Evolutionary conservation across 2,888 invertebrate genomes (phyloP).

Genomic region (Abrostola triplasia): DNA sequence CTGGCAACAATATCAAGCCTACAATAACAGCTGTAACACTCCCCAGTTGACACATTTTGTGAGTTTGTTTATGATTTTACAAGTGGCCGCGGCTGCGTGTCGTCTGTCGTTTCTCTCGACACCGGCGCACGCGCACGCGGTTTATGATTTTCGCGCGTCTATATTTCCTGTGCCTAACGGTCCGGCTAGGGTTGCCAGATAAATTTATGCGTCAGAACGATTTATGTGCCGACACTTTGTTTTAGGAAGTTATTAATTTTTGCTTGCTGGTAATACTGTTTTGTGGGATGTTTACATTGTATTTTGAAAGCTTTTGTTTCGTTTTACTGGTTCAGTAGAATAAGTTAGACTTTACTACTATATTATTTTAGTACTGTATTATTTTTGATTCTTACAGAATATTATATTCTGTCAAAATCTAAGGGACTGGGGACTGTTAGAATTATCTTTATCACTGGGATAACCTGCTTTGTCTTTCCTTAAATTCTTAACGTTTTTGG

Average conservation of each 20-base stretch:
- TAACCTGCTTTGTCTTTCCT: no score
- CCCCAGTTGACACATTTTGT: constrained; percentile 51
- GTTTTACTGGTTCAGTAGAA: not conserved
- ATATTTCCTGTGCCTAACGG: constrained; percentile 74
- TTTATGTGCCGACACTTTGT: constrained; percentile 33
- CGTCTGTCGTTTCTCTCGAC: constrained; percentile 52
- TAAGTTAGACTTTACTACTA: no score
- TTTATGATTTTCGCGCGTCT: constrained; percentile 81
- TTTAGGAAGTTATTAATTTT: constrained; percentile 43
- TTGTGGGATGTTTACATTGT: constrained; percentile 6
- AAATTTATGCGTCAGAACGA: constrained; percentile 61
- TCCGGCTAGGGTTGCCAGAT: constrained; percentile 66
- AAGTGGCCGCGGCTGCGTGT: constrained; percentile 51
- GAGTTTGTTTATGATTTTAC: constrained; percentile 59
- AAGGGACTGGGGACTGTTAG: no score
- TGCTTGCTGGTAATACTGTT: constrained; percentile 18
- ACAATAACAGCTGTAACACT: constrained; percentile 47
- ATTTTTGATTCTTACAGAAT: no score
- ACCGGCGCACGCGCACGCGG: constrained; percentile 56
- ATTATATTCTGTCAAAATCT: no score
- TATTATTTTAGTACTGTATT: no score
- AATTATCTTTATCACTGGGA: no score
- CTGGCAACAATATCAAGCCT: constrained; percentile 24
- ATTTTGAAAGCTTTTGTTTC: not conserved
- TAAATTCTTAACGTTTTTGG: no score